phyloP scores from a whole-genome alignment of 92 coral and sea anemone genomes.

The Meandrina meandrites region DNA sequence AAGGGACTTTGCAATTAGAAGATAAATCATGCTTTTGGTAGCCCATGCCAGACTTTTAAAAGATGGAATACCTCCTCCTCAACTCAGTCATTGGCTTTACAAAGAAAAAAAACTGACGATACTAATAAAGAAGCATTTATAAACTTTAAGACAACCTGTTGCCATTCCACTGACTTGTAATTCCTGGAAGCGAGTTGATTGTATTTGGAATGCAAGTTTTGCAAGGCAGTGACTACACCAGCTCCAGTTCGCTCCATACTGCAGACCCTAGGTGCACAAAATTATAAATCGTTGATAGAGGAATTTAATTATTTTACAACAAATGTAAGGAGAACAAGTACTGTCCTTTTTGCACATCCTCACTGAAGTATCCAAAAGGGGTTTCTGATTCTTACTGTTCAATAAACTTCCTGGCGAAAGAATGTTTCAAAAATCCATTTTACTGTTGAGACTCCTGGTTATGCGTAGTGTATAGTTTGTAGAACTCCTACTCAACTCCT shows the following conservation, averaged over 20 bases:
- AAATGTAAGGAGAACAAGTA: not conserved
- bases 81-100: not conserved
- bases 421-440: no score
- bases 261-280: conserved; percentile 63
- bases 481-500: not conserved
- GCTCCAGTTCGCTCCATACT: conserved; percentile 82
- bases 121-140: not conserved
- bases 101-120: not conserved
- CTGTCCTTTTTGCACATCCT: not conserved
- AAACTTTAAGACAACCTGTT: conserved; percentile 59
- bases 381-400: not conserved
- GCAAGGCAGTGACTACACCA: conserved; percentile 93
- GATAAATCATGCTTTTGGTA: not conserved
- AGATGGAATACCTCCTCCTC: not conserved
- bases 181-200: conserved; percentile 78
- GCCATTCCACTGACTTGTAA: conserved; percentile 49
- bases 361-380: not conserved
- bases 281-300: not conserved
- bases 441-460: not conserved
- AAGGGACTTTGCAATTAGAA: no score
- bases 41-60: not conserved
- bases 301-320: no score
- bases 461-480: not conserved
- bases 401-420: not conserved
- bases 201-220: conserved; percentile 77